Evolutionary conservation across 2,888 invertebrate species (phyloP), one percentile per base, ranked within the genome.

Genomic region (Alentia gelatinosa): DNA sequence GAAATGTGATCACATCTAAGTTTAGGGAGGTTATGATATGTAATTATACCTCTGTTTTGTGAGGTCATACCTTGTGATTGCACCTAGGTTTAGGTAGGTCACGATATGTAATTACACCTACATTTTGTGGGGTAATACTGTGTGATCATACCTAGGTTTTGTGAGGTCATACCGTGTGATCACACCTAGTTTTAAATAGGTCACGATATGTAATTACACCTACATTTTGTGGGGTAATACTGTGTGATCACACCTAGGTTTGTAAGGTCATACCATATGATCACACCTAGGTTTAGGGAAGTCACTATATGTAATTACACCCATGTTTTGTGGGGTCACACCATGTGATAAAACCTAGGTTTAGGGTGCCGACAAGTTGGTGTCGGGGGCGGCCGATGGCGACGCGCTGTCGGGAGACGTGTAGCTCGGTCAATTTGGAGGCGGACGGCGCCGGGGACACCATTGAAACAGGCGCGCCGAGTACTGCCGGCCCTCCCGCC

Each of bases 361-460:
- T 68, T 30, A 19, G 63, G 63, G 26, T n/a, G n/a, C n/a, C n/a
- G n/a, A n/a, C n/a, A n/a, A n/a, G n/a, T n/a, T n/a, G 68, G 26
- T 12, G 4, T 30, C 23, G 23, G 68, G 30, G 79, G 37, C 12
- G 37, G 79, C 37, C 37, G 37, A 23, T 12, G 37, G 39, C 4
- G 79, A 79, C 79, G 79, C 23, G 79, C 79, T 35, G 79, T 79
- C 23, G 79, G 79, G 79, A 79, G 79, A 79, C 79, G 79, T 79
- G 79, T 79, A 35, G 79, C 23, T 39, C 1, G 39, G 37, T 79
- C 79, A 79, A 79, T 79, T n/a, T 79, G 79, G 79, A 15, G 37
- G 15, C 37, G 79, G 35, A 3, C 79, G 79, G 79, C 79, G 79
- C 79, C 79, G 79, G 23, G 37, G 79, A 79, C 79, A 79, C 37